Evolutionary conservation across 2,113 vertebrate species (phyloP).

Genomic region (Cacatua alba): DNA sequence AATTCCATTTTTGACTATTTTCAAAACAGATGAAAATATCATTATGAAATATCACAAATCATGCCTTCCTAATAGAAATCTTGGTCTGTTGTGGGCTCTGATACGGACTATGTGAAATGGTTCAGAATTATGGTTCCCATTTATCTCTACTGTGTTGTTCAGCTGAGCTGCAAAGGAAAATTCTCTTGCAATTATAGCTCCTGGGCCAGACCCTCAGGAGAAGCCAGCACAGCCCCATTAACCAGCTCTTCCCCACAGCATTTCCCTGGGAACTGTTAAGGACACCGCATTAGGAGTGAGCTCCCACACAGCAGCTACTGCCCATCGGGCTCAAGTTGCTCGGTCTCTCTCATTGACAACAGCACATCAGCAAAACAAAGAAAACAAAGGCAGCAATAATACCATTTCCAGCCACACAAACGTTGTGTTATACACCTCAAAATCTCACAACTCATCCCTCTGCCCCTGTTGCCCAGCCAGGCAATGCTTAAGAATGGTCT

Average conservation of each 20-base stretch:
- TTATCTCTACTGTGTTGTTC: not conserved
- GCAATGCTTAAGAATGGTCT: not conserved
- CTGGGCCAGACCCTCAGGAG: not conserved
- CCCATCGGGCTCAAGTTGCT: rapidly evolving
- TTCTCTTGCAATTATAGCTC: not conserved
- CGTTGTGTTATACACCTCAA: not conserved
- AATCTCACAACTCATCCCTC: not conserved
- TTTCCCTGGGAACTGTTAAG: not conserved
- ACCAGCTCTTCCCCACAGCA: not conserved
- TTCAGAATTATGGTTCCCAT: not conserved
- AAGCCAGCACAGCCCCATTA: not conserved
- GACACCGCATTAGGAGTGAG: rapidly evolving
- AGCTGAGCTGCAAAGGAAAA: not conserved
- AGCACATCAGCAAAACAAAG: not conserved
- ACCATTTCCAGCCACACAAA: too few relatives aligned
- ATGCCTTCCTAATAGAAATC: not conserved
- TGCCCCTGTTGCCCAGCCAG: not conserved
- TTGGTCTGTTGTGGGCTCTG: not conserved
- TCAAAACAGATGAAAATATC: slow-evolving; percentile 13
- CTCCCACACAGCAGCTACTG: not conserved
- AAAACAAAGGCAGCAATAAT: rapidly evolving
- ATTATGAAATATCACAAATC: not conserved
- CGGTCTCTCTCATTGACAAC: not conserved
- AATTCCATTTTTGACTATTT: not conserved
- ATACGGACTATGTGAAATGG: not conserved